phyloP scores from a whole-genome alignment of 2,888 invertebrate genomes.

The Amaurobius ferox region DNA sequence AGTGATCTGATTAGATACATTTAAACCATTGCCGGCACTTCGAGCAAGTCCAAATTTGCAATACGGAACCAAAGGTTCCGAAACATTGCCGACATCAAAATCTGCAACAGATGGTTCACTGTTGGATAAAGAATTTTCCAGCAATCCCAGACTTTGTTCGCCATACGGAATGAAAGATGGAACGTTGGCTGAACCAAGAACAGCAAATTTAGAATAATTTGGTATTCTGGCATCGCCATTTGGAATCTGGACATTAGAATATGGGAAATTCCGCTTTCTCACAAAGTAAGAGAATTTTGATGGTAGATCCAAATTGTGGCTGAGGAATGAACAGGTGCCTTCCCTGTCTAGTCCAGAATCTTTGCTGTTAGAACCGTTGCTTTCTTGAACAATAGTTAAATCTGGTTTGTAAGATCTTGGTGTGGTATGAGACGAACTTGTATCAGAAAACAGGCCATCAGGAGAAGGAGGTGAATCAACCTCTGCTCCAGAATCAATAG shows the following conservation, averaged over 20 bases:
- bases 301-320: background rate
- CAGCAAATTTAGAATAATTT: conserved; percentile 36
- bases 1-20: conserved; percentile 9
- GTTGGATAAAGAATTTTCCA: conserved; percentile 16
- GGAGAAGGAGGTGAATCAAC: conserved; percentile 52
- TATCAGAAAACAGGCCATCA: conserved; percentile 44
- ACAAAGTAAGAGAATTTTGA: conserved; percentile 20
- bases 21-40: conserved; percentile 27
- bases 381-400: conserved; percentile 21
- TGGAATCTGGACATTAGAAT: background rate
- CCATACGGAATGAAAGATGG: background rate
- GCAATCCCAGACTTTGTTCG: conserved; percentile 18
- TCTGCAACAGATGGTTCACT: conserved; percentile 59
- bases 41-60: conserved; percentile 37
- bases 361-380: conserved; percentile 19
- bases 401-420: conserved; percentile 28
- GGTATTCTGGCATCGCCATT: background rate
- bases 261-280: conserved; percentile 15
- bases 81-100: background rate
- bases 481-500: conserved; percentile 64
- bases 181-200: background rate
- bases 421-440: conserved; percentile 42
- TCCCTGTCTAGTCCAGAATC: conserved; percentile 58
- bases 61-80: conserved; percentile 33
- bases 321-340: background rate